Conservation (phyloP, 2,113 vertebrate species). For the Emydura subglobosa region DNA sequence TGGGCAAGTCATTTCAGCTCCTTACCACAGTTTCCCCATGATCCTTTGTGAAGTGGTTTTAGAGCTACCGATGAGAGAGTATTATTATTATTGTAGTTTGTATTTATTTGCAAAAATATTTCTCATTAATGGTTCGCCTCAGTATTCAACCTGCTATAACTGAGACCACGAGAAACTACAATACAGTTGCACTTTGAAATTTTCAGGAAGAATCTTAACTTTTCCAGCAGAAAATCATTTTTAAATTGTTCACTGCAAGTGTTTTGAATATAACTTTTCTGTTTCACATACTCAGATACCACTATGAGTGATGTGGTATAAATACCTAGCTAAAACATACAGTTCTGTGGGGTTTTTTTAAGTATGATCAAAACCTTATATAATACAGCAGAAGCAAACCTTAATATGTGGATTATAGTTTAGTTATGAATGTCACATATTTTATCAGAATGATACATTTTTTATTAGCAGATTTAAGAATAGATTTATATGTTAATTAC, state of each 20-base stretch:
- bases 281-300: conserved; percentile 29
- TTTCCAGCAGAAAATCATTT: conserved; percentile 27
- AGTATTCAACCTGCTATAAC: neutral
- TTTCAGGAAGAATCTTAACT: conserved; percentile 17
- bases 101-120: conserved; percentile 1
- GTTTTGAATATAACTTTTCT: conserved; percentile 42
- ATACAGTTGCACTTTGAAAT: conserved; percentile 23
- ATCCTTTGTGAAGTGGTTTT: neutral
- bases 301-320: conserved; percentile 7
- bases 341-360: conserved; percentile 30
- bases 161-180: conserved; percentile 1
- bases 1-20: neutral
- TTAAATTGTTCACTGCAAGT: conserved; percentile 5
- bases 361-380: conserved; percentile 52
- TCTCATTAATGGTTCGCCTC: neutral
- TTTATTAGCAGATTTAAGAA: conserved; percentile 77
- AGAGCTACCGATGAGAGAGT: neutral
- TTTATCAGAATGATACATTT: conserved; percentile 69
- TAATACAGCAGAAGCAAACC: conserved; percentile 54
- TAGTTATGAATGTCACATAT: conserved; percentile 68
- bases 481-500: conserved; percentile 74
- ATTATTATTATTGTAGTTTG: neutral
- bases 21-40: neutral
- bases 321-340: conserved; percentile 50
- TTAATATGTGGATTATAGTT: conserved; percentile 60